phyloP scores from a whole-genome alignment of 2,888 invertebrate species.

The Fissipunctia ypsillon region DNA sequence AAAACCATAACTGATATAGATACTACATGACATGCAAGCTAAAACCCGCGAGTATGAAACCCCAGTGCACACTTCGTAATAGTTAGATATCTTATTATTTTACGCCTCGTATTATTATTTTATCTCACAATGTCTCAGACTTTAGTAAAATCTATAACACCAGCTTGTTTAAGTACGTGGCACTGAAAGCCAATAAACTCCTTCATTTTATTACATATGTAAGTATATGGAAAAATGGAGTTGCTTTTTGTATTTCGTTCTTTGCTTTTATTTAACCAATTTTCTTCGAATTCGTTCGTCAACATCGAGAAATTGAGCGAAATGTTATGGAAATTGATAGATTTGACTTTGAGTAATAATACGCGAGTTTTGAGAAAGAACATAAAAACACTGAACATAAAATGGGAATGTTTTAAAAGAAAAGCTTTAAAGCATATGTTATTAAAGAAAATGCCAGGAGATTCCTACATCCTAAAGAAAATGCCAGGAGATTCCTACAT shows the following conservation, averaged over 20 bases:
- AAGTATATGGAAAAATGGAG: neutral
- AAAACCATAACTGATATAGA: neutral
- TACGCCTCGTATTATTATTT: neutral
- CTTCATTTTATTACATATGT: slow-evolving; percentile 5
- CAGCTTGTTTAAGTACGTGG: neutral
- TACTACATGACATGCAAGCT: no score
- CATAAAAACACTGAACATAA: neutral
- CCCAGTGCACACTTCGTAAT: no score
- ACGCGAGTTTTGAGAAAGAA: neutral
- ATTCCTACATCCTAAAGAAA: no score
- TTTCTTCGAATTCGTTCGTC: neutral
- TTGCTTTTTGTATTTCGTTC: slow-evolving; percentile 4
- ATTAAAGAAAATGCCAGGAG: neutral
- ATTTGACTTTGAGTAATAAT: neutral
- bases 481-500: neutral
- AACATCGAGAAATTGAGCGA: neutral
- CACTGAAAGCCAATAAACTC: slow-evolving; percentile 13
- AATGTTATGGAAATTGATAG: neutral
- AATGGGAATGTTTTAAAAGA: neutral
- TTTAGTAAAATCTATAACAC: neutral
- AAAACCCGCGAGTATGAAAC: neutral
- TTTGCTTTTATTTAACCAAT: neutral
- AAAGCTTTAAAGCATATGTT: neutral
- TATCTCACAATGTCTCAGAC: neutral
- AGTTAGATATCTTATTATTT: neutral